These are phyloP conservation scores for Crotalus horridus DNA, from an alignment of 2,113 vertebrate species.

Conservation along the genomic window DNA sequence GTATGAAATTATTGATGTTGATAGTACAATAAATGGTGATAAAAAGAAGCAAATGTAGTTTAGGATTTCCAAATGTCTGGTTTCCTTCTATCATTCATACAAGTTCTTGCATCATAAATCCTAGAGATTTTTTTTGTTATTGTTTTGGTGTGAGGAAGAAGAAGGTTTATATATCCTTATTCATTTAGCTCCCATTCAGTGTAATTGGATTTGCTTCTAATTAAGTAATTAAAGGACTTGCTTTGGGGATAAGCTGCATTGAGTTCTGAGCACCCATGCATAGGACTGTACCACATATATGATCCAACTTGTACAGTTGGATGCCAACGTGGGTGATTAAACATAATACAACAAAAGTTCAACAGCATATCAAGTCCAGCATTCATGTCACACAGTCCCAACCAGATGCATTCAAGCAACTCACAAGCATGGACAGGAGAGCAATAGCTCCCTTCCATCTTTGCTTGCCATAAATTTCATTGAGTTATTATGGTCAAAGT, in stretches of 20 bases:
- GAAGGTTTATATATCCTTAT: not conserved
- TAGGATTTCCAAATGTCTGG: not conserved
- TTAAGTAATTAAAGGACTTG: not conserved
- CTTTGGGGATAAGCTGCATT: not conserved
- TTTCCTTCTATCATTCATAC: accelerated
- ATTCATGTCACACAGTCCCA: not conserved
- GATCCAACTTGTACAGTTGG: not conserved
- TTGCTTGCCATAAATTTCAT: not conserved
- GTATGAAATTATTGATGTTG: conserved; percentile 22
- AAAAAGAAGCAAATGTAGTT: not conserved
- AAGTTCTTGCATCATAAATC: accelerated
- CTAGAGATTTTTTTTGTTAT: not conserved
- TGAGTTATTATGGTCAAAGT: not conserved
- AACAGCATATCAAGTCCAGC: not conserved
- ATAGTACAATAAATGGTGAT: conserved; percentile 3
- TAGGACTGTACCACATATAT: not conserved
- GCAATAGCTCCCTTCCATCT: not conserved
- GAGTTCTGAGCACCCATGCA: not conserved
- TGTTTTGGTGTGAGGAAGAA: not conserved
- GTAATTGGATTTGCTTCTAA: not conserved
- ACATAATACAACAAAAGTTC: not conserved
- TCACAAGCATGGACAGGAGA: not conserved
- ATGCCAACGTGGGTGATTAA: not conserved
- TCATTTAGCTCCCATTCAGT: not conserved
- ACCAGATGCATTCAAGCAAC: not conserved